Percentiles rank a stretch among this genome's conserved stretches.
These are phyloP conservation scores for Jordanella pulchra DNA, from an alignment of 2,797 vertebrate species.

Conservation along the genomic window DNA sequence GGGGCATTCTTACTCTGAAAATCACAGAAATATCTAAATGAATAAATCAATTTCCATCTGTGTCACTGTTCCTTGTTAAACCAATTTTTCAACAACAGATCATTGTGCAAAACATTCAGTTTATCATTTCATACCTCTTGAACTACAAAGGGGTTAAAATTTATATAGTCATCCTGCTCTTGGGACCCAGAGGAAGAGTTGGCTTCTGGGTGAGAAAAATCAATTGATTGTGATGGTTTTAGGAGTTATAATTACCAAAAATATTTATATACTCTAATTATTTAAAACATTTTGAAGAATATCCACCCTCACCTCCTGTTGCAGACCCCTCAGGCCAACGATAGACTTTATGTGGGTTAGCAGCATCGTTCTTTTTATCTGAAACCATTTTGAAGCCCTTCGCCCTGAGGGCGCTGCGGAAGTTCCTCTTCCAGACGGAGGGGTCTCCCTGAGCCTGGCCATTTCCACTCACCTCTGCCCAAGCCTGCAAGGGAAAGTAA, in stretches of 20 bases:
- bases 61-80: background rate
- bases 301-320: conserved; percentile 57
- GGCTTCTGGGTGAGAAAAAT: conserved; percentile 35
- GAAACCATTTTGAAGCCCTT: conserved; percentile 75
- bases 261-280: conserved; percentile 7
- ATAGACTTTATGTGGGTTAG: conserved; percentile 87
- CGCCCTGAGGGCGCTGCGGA: conserved; percentile 85
- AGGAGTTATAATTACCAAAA: conserved; percentile 21
- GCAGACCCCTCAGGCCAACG: conserved; percentile 60
- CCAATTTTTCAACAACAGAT: background rate
- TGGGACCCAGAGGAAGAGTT: conserved; percentile 52
- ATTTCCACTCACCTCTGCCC: conserved; percentile 83
- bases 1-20: conserved; percentile 38
- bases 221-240: background rate
- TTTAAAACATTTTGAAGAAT: background rate
- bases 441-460: conserved; percentile 72
- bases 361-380: conserved; percentile 81
- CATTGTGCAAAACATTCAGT: background rate
- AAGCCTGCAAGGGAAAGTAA: conserved; percentile 74
- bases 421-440: conserved; percentile 91
- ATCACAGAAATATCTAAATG: conserved; percentile 23
- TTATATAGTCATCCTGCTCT: conserved; percentile 33
- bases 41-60: conserved; percentile 13
- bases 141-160: conserved; percentile 10
- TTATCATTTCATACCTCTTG: conserved; percentile 45